A percentile compares a stretch with the other conserved stretches of the same genome.
Evolutionary conservation across 2,888 invertebrate species (phyloP).

Genomic region (Hemistola chrysoprasaria): DNA sequence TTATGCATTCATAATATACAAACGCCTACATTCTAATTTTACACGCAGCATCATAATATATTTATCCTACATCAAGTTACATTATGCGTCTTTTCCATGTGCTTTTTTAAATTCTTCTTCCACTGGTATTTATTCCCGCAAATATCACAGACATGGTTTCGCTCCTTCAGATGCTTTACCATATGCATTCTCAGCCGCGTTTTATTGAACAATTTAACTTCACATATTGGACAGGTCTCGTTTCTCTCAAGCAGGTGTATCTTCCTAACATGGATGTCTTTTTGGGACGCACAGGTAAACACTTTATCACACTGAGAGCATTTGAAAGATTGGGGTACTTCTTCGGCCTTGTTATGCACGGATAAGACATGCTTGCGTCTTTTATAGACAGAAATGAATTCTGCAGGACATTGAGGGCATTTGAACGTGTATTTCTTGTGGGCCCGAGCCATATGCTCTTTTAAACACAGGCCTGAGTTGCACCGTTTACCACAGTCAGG

Average conservation of each 20-base stretch:
- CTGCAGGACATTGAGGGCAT: conserved; percentile 41
- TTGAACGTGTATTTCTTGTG: conserved; percentile 41
- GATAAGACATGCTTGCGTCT: conserved; percentile 41
- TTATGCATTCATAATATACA: no score
- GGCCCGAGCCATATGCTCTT: conserved; percentile 36
- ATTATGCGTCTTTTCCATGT: conserved; percentile 46
- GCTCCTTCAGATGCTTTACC: conserved; percentile 69
- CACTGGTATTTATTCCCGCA: conserved; percentile 71
- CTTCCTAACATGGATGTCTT: conserved; percentile 46
- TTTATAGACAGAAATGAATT: conserved; percentile 40
- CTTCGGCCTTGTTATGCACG: conserved; percentile 35
- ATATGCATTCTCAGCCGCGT: conserved; percentile 53
- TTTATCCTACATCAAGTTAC: no score
- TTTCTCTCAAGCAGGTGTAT: conserved; percentile 51
- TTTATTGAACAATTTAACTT: conserved; percentile 48
- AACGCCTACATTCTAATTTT: no score
- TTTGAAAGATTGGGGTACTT: conserved; percentile 37
- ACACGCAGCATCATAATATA: no score
- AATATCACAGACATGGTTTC: conserved; percentile 74
- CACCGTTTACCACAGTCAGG: conserved; percentile 40
- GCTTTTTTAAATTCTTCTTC: conserved; percentile 77
- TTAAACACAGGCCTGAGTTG: conserved; percentile 20
- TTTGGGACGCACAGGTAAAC: conserved; percentile 44
- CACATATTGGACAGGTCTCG: conserved; percentile 48
- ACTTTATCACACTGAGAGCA: conserved; percentile 47